These are phyloP conservation scores for Pimpla rufipes DNA, from an alignment of 2,888 invertebrate genomes.

Conservation along the genomic window DNA sequence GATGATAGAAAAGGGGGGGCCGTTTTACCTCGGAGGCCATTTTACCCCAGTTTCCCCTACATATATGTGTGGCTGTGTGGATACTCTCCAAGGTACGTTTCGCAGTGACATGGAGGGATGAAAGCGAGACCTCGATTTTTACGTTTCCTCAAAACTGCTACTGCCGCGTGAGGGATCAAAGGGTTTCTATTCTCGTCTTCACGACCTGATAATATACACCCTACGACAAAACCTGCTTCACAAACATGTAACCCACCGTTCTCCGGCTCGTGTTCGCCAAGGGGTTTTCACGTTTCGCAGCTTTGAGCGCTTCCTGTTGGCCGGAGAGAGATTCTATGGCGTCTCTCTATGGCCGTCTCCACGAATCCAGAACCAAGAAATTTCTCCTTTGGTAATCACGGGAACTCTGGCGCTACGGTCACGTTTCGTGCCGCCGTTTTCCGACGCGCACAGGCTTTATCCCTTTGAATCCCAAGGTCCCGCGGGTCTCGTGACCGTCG, in stretches of 20 bases:
- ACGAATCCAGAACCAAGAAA: conserved; percentile 3
- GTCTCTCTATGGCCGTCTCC: conserved; percentile 28
- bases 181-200: conserved; percentile 35
- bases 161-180: conserved; percentile 27
- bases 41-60: too few species aligned
- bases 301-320: conserved; percentile 26
- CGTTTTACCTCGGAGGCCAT: too few species aligned
- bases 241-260: conserved; percentile 10
- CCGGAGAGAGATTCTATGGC: conserved; percentile 24
- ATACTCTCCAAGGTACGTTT: not conserved
- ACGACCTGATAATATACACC: not conserved
- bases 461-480: not conserved
- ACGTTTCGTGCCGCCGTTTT: conserved; percentile 1
- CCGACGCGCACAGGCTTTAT: not conserved
- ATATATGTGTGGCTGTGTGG: too few species aligned
- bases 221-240: conserved; percentile 20
- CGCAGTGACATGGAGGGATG: not conserved
- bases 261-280: conserved; percentile 24
- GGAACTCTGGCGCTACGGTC: not conserved
- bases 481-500: not conserved
- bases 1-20: too few species aligned
- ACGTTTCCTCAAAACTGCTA: not conserved
- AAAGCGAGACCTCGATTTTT: conserved; percentile 21
- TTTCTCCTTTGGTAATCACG: conserved; percentile 12
- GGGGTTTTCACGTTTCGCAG: conserved; percentile 26